These are phyloP conservation scores for Amblyjoppa proteus DNA, from an alignment of 2,888 invertebrate species.

Conservation along the genomic window DNA sequence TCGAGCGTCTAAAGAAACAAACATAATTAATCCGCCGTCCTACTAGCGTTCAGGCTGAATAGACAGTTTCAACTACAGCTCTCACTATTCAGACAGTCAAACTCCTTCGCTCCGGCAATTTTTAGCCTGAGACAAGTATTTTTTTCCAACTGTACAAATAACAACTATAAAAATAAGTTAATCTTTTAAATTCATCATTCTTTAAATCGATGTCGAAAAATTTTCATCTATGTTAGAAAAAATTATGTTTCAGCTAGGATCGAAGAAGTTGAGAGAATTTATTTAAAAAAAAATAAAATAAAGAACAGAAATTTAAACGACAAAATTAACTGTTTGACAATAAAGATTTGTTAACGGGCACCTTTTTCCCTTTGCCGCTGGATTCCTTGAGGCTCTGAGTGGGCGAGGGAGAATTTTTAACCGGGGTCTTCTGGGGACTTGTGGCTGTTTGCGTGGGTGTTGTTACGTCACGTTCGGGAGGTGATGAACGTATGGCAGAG, in stretches of 20 bases:
- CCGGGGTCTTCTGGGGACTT: constrained; percentile 84
- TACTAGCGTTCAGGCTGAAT: constrained; percentile 26
- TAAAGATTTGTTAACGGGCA: constrained; percentile 77
- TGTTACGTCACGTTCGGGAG: constrained; percentile 79
- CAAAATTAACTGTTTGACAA: constrained; percentile 47
- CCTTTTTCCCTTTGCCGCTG: constrained; percentile 85
- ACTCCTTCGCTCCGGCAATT: constrained; percentile 36
- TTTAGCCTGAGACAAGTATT: background rate
- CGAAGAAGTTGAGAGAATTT: constrained; percentile 29
- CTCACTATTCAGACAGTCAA: constrained; percentile 12
- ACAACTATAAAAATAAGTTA: background rate
- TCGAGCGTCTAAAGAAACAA: background rate
- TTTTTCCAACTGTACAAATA: background rate
- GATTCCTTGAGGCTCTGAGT: constrained; percentile 84
- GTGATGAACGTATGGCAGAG: constrained; percentile 79
- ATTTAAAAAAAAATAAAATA: constrained; percentile 26
- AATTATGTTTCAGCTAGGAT: background rate
- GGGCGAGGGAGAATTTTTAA: constrained; percentile 84
- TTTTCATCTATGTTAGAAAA: background rate
- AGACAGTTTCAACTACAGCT: constrained; percentile 18
- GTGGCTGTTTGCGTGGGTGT: constrained; percentile 81
- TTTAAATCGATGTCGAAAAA: background rate
- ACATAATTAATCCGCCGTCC: constrained; percentile 20
- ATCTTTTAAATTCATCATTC: background rate
- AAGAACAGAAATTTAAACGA: constrained; percentile 52